Evolutionary conservation across 2,113 vertebrate genomes (phyloP).

Genomic region (Chaetodon auriga): DNA sequence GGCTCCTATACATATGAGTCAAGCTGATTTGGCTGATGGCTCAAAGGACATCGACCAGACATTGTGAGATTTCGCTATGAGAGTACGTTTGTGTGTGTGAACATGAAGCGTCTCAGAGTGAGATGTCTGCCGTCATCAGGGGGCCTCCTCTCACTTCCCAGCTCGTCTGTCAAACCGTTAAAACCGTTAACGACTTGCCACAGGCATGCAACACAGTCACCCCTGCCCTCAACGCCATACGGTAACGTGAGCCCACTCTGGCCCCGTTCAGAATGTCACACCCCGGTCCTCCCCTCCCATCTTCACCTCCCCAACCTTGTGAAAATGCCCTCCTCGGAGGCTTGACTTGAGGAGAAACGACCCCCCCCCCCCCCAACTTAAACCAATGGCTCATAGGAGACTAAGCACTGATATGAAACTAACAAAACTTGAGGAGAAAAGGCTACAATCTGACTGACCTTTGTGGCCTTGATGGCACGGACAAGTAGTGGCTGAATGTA

Average conservation of each 20-base stretch:
- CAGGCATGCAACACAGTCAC: slow-evolving; percentile 65
- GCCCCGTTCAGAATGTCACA: slow-evolving; percentile 79
- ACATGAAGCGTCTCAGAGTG: slow-evolving; percentile 51
- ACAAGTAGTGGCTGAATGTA: slow-evolving; percentile 21
- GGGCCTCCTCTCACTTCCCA: slow-evolving; percentile 67
- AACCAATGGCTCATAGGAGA: neutral
- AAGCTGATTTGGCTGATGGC: slow-evolving; percentile 25
- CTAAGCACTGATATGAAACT: neutral
- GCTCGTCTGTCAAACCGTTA: slow-evolving; percentile 81
- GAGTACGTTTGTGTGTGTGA: slow-evolving; percentile 5
- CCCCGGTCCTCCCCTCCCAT: slow-evolving; percentile 41
- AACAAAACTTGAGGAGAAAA: slow-evolving; percentile 28
- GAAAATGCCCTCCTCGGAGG: slow-evolving; percentile 41
- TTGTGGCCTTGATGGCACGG: slow-evolving; percentile 1
- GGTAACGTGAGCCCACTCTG: slow-evolving; percentile 72
- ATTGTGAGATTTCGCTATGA: slow-evolving; percentile 25
- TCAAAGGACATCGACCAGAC: slow-evolving; percentile 34
- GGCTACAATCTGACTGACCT: slow-evolving; percentile 14
- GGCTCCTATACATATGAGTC: slow-evolving; percentile 27
- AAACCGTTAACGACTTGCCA: slow-evolving; percentile 80
- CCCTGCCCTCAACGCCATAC: slow-evolving; percentile 39
- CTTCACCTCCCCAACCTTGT: slow-evolving; percentile 34
- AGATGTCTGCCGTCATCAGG: slow-evolving; percentile 74
- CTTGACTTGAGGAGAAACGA: slow-evolving; percentile 7
- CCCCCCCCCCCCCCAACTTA: slow-evolving; percentile 8